A percentile compares a stretch with the other conserved stretches of the same genome.
phyloP scores from a whole-genome alignment of 2,888 invertebrate genomes.

The Harmothoe impar region DNA sequence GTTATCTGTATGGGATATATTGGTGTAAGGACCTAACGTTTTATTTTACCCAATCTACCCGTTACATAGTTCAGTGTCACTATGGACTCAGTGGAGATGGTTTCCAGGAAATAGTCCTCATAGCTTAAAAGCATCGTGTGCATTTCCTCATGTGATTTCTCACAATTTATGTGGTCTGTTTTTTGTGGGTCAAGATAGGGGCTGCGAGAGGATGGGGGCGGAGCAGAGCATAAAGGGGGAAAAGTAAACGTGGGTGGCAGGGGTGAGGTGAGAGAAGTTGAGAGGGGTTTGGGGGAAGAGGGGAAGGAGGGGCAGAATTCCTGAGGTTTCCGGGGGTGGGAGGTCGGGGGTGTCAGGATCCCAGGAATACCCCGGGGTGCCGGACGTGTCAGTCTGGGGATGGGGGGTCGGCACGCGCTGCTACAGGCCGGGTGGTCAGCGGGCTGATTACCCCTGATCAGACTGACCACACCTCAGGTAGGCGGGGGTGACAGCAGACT shows the following conservation, averaged over 20 bases:
- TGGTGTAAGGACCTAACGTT: no score
- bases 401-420: background rate
- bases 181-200: no score
- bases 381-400: slow-evolving; percentile 10
- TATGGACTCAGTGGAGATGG: no score
- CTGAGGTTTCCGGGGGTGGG: background rate
- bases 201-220: no score
- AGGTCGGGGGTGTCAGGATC: background rate
- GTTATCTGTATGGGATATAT: no score
- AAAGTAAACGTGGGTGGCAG: background rate
- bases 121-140: no score
- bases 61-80: no score
- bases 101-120: no score
- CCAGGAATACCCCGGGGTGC: background rate
- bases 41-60: no score
- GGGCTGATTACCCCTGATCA: background rate
- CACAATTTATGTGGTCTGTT: no score
- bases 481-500: background rate
- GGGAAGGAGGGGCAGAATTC: background rate
- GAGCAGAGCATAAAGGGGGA: no score
- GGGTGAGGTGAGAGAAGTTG: background rate
- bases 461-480: background rate
- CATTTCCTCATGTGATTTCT: no score
- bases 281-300: background rate
- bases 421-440: background rate